phyloP scores from a whole-genome alignment of 2,797 vertebrate genomes.

The Furcifer pardalis region DNA sequence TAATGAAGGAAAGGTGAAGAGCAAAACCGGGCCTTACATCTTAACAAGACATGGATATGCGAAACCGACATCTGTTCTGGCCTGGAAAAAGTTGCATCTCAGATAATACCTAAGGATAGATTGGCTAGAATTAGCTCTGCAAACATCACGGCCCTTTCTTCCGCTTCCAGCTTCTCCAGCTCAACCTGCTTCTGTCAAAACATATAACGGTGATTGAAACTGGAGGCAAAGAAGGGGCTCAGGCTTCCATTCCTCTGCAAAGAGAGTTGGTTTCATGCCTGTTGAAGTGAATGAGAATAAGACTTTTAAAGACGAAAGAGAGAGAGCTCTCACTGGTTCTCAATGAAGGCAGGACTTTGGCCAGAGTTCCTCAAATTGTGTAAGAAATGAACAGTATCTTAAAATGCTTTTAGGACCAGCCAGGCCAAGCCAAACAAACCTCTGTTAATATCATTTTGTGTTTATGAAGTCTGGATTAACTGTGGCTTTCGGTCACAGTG shows the following conservation, averaged over 20 bases:
- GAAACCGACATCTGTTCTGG: constrained; percentile 29
- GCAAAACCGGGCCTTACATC: constrained; percentile 32
- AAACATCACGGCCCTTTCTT: not conserved
- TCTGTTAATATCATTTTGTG: constrained; percentile 41
- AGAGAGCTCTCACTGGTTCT: constrained; percentile 20
- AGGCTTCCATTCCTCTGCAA: not conserved
- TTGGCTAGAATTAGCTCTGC: rapidly evolving
- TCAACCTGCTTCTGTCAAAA: constrained; percentile 39
- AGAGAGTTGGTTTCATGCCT: constrained; percentile 3
- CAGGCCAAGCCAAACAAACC: constrained; percentile 55
- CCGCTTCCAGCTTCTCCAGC: constrained; percentile 11
- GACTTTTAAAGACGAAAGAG: not conserved
- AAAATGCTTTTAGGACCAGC: constrained; percentile 8
- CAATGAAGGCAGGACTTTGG: constrained; percentile 23
- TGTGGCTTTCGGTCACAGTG: constrained; percentile 30
- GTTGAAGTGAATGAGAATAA: constrained; percentile 20
- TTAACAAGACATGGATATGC: constrained; percentile 43
- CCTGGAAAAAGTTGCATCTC: constrained; percentile 10
- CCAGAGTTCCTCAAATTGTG: constrained; percentile 28
- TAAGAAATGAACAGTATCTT: constrained; percentile 18
- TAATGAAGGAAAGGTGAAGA: not conserved
- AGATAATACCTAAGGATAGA: constrained; percentile 18
- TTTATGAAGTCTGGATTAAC: constrained; percentile 28
- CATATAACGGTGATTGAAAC: not conserved
- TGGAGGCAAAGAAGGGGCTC: constrained; percentile 2